phyloP scores from a whole-genome alignment of 1,140 invertebrate species.

The Carcinoscorpius rotundicauda region DNA sequence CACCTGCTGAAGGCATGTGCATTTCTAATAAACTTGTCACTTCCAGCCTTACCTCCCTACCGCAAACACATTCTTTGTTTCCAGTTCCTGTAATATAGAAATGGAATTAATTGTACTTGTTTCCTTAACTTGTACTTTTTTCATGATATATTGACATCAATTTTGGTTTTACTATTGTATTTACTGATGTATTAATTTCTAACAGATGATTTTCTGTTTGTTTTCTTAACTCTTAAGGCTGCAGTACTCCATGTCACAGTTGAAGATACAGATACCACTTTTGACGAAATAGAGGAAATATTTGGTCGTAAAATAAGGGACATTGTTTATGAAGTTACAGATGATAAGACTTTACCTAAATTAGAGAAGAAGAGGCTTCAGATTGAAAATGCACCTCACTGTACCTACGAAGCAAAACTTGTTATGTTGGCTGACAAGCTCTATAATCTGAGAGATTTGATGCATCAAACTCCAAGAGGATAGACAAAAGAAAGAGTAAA shows the following conservation, averaged over 20 bases:
- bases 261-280: conserved; percentile 74
- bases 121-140: too few relatives aligned
- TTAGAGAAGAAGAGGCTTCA: conserved; percentile 52
- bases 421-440: conserved; percentile 76
- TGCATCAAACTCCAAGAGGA: conserved; percentile 43
- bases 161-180: too few relatives aligned
- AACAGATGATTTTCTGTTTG: too few relatives aligned
- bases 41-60: too few relatives aligned
- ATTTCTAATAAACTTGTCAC: too few relatives aligned
- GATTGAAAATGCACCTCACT: conserved; percentile 47
- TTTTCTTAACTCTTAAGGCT: conserved; percentile 35
- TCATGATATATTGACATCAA: too few relatives aligned
- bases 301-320: conserved; percentile 52
- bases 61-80: too few relatives aligned
- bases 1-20: too few relatives aligned
- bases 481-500: conserved; percentile 48
- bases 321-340: conserved; percentile 59
- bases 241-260: conserved; percentile 77
- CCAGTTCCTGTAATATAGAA: too few relatives aligned
- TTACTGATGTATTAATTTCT: too few relatives aligned
- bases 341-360: conserved; percentile 59
- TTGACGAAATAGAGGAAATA: conserved; percentile 53
- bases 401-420: conserved; percentile 53
- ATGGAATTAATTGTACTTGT: too few relatives aligned
- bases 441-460: conserved; percentile 68